Conservation (phyloP, 2,797 vertebrate genomes). For the Sphenopsis melanotis region DNA sequence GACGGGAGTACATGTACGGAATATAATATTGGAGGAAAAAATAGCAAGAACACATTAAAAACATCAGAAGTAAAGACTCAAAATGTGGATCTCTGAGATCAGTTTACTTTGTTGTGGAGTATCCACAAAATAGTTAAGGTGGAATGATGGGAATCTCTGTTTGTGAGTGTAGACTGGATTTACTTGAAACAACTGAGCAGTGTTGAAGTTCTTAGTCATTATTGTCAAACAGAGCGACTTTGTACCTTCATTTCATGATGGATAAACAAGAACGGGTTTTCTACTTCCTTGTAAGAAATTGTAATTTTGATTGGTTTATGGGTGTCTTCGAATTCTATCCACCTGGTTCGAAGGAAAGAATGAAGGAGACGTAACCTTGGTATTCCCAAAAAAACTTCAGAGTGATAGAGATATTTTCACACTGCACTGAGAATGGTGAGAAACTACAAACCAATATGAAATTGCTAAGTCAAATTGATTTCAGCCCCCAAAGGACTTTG, state of each 20-base stretch:
- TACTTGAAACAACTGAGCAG: background rate
- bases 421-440: background rate
- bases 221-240: background rate
- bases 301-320: background rate
- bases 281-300: background rate
- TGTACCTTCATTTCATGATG: background rate
- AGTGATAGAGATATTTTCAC: background rate
- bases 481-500: background rate
- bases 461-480: background rate
- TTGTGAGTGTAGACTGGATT: background rate
- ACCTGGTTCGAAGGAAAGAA: background rate
- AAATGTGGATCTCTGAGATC: background rate
- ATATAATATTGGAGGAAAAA: background rate
- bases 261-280: background rate
- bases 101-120: background rate
- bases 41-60: background rate
- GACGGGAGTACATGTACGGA: background rate
- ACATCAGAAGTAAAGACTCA: background rate
- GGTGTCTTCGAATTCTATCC: background rate
- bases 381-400: background rate
- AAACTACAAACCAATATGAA: background rate
- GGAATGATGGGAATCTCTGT: background rate
- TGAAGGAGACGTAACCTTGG: fast-evolving
- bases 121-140: background rate
- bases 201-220: background rate